A percentile compares a stretch with the other conserved stretches of the same genome.
Conservation (phyloP, 2,888 invertebrate genomes). For the Acleris cristana region DNA sequence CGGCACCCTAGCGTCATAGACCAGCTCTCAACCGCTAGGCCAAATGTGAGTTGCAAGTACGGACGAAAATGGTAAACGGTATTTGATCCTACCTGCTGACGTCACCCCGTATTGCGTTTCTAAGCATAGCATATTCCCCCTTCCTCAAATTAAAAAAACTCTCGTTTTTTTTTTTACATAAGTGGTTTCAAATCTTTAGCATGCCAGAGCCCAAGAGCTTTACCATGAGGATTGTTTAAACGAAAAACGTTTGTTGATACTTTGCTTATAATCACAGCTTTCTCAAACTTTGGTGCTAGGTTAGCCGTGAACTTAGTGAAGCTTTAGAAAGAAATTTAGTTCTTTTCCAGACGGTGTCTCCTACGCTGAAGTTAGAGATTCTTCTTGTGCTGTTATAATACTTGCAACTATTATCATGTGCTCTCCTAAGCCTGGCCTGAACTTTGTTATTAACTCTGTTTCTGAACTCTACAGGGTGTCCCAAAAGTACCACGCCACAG, state of each 20-base stretch:
- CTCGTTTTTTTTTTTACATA: no score
- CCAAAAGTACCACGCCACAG: no score
- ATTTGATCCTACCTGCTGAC: no score
- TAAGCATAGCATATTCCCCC: no score
- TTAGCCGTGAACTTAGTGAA: slow-evolving; percentile 28
- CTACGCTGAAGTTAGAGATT: neutral
- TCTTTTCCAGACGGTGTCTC: slow-evolving; percentile 38
- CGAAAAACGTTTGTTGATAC: slow-evolving; percentile 18
- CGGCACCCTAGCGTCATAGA: no score
- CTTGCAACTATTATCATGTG: slow-evolving; percentile 1
- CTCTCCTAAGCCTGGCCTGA: neutral
- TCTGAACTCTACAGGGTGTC: neutral
- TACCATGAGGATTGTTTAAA: neutral
- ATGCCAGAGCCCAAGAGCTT: no score
- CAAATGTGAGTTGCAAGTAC: no score
- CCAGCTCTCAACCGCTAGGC: no score
- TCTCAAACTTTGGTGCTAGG: slow-evolving; percentile 38
- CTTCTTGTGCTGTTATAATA: neutral
- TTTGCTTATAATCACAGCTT: slow-evolving; percentile 20
- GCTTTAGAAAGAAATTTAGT: slow-evolving; percentile 38
- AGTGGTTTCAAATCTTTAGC: no score
- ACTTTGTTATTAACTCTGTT: neutral
- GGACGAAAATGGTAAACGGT: no score
- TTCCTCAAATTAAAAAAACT: no score
- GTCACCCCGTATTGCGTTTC: no score